A percentile compares a stretch with the other conserved stretches of the same genome.
Conservation (phyloP, 2,797 vertebrate species). For the Gallirallus australis region DNA sequence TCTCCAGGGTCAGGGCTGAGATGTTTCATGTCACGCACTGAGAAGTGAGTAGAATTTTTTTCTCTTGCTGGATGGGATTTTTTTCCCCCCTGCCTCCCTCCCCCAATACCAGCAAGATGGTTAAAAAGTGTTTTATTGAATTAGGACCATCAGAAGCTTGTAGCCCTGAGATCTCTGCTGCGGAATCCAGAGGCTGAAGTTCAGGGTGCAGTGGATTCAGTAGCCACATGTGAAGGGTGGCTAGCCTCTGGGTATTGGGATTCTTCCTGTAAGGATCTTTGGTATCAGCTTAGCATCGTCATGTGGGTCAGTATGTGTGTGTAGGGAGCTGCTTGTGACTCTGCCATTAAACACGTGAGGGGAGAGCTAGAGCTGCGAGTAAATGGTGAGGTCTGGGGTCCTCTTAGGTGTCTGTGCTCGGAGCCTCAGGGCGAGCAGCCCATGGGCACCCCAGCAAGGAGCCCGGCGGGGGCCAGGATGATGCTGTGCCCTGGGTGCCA, state of each 20-base stretch:
- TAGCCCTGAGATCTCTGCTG: neutral
- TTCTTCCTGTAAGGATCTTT: neutral
- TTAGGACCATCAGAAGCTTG: neutral
- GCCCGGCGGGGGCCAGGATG: rapidly evolving
- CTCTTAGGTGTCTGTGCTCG: rapidly evolving
- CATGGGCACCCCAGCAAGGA: rapidly evolving
- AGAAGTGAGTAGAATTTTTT: neutral
- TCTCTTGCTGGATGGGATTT: neutral
- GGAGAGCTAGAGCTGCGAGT: rapidly evolving
- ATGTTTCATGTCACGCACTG: neutral
- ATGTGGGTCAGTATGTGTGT: rapidly evolving
- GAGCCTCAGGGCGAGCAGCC: rapidly evolving
- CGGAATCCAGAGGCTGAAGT: neutral
- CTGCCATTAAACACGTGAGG: rapidly evolving
- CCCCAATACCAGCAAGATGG: neutral
- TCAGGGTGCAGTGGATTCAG: neutral
- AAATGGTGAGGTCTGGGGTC: neutral
- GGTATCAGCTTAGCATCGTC: rapidly evolving
- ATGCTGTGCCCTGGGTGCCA: neutral
- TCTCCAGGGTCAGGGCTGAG: neutral
- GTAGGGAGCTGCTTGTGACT: rapidly evolving
- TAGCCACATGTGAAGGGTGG: neutral
- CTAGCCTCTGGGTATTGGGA: neutral
- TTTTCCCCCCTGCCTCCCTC: too few species aligned
- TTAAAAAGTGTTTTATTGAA: neutral